Base-by-base conservation (phyloP, 2,888 invertebrate genomes). In the Mythimna loreyi region DNA sequence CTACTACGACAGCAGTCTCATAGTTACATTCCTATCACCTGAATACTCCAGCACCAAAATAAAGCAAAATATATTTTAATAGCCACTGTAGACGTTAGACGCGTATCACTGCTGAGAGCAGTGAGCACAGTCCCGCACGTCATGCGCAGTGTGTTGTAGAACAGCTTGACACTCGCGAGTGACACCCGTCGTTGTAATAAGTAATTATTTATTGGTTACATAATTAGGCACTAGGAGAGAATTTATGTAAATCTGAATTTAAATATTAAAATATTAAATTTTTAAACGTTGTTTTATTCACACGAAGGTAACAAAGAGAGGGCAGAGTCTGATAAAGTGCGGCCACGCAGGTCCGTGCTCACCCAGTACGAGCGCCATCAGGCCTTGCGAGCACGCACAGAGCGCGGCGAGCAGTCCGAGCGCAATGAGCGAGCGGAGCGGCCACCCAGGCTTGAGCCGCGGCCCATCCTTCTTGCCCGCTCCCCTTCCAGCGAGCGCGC, bases 201-300 rank as follows among this genome's bases (percentile, higher is more conserved):
- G 21, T 73, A 25, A 60, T 56, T 78, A 67, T 72, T 73, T 73
- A 75, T 70, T 80, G 55, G 69, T 72, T 80, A 76, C 50, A 61
- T n/a, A n/a, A n/a, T 57, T 71, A 70, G 56, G 36, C 53, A 11
- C 53, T 72, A 63, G 2, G 30, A 67, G 36, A 71, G 63, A 50
- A 72, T 82, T 73, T 75, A 80, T 80, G 84, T 83, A 82, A 63
- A 78, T 28, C 58, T 74, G 57, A 68, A 66, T 66, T 66, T 56
- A 47, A 63, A 58, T 66, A 82, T 81, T 78, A 82, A 82, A 81
- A 72, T 47, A 75, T 65, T 30, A 50, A n/a, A 62, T 71, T 61
- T 68, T 62, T 69, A 66, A 67, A 79, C 9, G 82, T 85, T 53
- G 87, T 87, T 87, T 87, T 49, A 87, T 85, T 83, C 47, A 40